Base-by-base conservation (phyloP, 2,797 vertebrate genomes). In the Miichthys miiuy region DNA sequence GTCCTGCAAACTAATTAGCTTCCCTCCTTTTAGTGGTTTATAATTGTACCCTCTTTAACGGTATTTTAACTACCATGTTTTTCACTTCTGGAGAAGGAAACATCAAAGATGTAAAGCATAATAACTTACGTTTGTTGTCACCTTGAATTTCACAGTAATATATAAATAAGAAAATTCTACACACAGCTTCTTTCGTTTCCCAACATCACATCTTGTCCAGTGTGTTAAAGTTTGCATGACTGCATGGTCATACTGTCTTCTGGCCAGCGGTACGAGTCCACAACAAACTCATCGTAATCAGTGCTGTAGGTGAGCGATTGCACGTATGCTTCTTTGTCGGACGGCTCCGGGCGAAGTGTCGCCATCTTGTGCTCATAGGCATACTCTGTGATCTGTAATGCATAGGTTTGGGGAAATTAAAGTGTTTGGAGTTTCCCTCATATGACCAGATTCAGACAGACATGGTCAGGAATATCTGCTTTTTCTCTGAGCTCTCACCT, bases 221-320 rank as follows among this genome's bases (percentile, higher is more conserved):
- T 66, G 42, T 18, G 16, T 95, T 87, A 96, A 65, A 96, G 94
- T 93, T 95, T 96, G 88, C 96, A 95, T 38, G 95, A 95, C 95
- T 98, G 97, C 77, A 98, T 84, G 67, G 89, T 90, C 95, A 96
- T 96, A 70, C 95, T 95, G 67, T 97, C 94, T 63, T 95, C 90
- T 0, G 98, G 97, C 98, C 98, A 99, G 77, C 89, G 41, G 58
- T 97, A 98, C 12, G 96, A 94, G 85, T 99, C 97, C 20, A 96
- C 93, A 18, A 92, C 84, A 58, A 99, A 96, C 83, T 96, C 93
- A 5, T 96, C 97, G 41, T 99, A 99, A 27, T 97, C 95, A 0
- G 96, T 96, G 68, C 87, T 96, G 67, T 97, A 99, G 79, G 96
- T 86, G 51, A 97, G 95, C 0, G 97, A 96, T 67, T 82, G 90